Percentiles rank a stretch among this genome's conserved stretches.
Conservation (phyloP, 2,113 vertebrate species). For the Charina bottae region DNA sequence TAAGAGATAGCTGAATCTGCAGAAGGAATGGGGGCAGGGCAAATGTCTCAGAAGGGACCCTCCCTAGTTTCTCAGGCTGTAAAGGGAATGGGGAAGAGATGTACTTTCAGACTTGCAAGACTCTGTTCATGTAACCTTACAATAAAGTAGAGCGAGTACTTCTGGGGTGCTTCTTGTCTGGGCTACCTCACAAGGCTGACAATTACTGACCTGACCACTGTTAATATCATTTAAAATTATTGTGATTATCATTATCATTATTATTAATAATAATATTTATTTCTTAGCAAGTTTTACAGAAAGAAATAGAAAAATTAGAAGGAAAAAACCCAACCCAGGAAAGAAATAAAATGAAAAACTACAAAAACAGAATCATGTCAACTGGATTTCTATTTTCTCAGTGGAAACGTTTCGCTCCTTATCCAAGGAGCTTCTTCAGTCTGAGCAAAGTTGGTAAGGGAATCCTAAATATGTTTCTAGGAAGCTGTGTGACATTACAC, state of each 20-base stretch:
- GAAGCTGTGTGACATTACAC: no score
- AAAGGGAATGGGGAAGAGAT: background rate
- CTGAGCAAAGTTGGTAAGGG: no score
- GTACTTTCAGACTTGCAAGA: no score
- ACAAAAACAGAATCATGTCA: no score
- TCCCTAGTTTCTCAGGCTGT: background rate
- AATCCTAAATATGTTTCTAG: no score
- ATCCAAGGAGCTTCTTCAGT: no score
- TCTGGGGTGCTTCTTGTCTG: background rate
- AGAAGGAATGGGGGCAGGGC: no score
- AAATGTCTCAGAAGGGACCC: background rate
- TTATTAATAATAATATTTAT: background rate
- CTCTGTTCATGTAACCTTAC: no score
- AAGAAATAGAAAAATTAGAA: background rate
- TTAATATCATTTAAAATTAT: background rate
- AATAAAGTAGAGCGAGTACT: background rate
- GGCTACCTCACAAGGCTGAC: background rate
- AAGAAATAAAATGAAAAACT: background rate
- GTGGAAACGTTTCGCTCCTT: no score
- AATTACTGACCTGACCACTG: background rate
- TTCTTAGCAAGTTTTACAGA: background rate
- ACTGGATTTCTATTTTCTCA: no score
- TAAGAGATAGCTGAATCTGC: no score
- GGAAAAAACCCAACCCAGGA: background rate
- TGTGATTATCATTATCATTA: no score